phyloP scores from a whole-genome alignment of 2,888 invertebrate genomes.

The Seira ritae region DNA sequence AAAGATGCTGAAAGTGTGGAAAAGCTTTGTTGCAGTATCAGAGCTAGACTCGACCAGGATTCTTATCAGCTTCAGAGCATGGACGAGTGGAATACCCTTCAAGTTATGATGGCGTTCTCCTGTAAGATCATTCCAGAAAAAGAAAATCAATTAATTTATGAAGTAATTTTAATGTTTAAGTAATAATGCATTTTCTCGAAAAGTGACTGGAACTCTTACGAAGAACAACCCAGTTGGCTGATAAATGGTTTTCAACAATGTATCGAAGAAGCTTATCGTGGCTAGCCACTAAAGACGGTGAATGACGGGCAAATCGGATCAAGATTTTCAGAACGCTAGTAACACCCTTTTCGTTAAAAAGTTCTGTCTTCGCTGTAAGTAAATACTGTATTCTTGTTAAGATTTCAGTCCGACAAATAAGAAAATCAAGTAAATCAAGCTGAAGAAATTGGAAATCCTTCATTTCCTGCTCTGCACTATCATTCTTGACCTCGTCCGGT shows the following conservation, averaged over 20 bases:
- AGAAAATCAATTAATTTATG: background rate
- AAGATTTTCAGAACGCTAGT: constrained; percentile 87
- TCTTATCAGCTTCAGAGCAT: constrained; percentile 57
- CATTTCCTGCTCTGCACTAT: constrained; percentile 80
- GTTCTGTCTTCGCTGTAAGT: constrained; percentile 38
- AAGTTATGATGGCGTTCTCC: constrained; percentile 30
- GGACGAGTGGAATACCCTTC: constrained; percentile 47
- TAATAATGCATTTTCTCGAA: too few relatives aligned
- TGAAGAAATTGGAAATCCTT: constrained; percentile 92
- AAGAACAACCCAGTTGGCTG: constrained; percentile 48
- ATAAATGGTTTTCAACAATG: constrained; percentile 46
- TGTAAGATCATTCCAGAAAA: too few relatives aligned
- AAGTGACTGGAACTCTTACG: too few relatives aligned
- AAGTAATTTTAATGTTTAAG: too few relatives aligned
- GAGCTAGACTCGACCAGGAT: constrained; percentile 51
- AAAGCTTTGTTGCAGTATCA: constrained; percentile 52
- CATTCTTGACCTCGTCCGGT: constrained; percentile 74
- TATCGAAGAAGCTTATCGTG: constrained; percentile 41
- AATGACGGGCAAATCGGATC: constrained; percentile 87
- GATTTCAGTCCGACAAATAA: constrained; percentile 63
- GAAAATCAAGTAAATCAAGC: constrained; percentile 83
- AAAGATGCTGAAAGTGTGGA: constrained; percentile 44
- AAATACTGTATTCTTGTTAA: constrained; percentile 63
- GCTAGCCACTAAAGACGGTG: constrained; percentile 77
- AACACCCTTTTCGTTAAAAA: constrained; percentile 76